Conservation (phyloP, 2,888 invertebrate species). For the Nymphalis polychloros region DNA sequence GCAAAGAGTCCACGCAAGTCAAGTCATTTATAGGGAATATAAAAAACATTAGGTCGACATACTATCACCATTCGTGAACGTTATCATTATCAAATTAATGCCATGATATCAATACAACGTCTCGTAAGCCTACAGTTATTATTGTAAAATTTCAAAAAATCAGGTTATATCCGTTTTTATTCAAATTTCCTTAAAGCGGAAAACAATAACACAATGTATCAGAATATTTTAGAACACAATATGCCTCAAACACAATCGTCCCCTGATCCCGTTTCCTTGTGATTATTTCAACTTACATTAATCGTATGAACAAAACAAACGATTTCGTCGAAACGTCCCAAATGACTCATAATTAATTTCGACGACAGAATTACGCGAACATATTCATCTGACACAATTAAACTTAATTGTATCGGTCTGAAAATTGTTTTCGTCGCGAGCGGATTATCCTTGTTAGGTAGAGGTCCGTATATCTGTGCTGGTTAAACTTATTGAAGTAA, state of each 20-base stretch:
- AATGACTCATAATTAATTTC: slow-evolving; percentile 26
- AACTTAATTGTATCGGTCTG: slow-evolving; percentile 22
- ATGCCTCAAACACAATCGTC: slow-evolving; percentile 2
- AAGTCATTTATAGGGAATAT: too few species aligned
- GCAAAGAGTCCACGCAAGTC: too few species aligned
- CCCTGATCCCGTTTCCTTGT: background rate
- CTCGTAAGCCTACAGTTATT: too few species aligned
- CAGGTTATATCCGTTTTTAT: background rate
- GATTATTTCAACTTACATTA: background rate
- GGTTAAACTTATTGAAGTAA: too few species aligned
- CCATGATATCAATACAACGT: too few species aligned
- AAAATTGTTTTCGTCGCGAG: slow-evolving; percentile 11
- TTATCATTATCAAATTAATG: too few species aligned
- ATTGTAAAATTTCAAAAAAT: too few species aligned
- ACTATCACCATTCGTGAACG: too few species aligned
- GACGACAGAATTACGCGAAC: slow-evolving; percentile 15
- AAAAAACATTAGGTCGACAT: too few species aligned
- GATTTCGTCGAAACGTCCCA: slow-evolving; percentile 6
- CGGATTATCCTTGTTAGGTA: slow-evolving; percentile 13
- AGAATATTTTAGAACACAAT: background rate
- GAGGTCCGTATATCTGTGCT: background rate
- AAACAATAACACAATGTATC: background rate
- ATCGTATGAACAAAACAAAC: slow-evolving; percentile 10
- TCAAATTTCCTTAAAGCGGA: background rate
- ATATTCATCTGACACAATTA: slow-evolving; percentile 25